phyloP scores from a whole-genome alignment of 2,113 vertebrate species.

The Cricetomys ansorgei region DNA sequence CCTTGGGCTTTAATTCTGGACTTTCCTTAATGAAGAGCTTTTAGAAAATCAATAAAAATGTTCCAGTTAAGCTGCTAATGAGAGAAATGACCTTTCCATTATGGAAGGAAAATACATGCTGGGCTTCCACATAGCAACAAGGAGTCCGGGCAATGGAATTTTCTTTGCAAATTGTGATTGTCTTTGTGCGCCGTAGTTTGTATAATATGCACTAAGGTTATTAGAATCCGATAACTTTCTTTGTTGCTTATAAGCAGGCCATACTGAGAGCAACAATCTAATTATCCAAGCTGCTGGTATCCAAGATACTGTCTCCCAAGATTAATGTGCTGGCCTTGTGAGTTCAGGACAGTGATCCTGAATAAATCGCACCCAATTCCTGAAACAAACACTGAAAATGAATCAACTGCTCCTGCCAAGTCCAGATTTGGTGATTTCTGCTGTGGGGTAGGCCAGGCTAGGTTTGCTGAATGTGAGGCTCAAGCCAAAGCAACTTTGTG shows the following conservation, averaged over 20 bases:
- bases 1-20: constrained; percentile 58
- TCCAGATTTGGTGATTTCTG: constrained; percentile 76
- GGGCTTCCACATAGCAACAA: background rate
- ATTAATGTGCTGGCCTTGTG: constrained; percentile 84
- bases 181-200: constrained; percentile 52
- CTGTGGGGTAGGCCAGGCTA: background rate
- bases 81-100: constrained; percentile 49
- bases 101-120: constrained; percentile 56
- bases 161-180: constrained; percentile 50
- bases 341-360: constrained; percentile 81
- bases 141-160: constrained; percentile 40
- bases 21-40: constrained; percentile 57
- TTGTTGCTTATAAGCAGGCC: constrained; percentile 74
- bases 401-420: constrained; percentile 82
- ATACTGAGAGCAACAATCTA: constrained; percentile 77
- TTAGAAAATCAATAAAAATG: constrained; percentile 60
- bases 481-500: constrained; percentile 33
- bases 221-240: constrained; percentile 74
- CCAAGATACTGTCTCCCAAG: constrained; percentile 82
- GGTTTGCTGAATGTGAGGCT: background rate
- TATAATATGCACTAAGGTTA: constrained; percentile 33
- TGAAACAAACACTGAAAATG: constrained; percentile 82
- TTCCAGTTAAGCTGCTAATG: background rate
- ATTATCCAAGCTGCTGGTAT: constrained; percentile 84
- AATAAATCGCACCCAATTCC: constrained; percentile 85